Base-by-base conservation (phyloP, 2,888 invertebrate species). In the Phaedon cochleariae region DNA sequence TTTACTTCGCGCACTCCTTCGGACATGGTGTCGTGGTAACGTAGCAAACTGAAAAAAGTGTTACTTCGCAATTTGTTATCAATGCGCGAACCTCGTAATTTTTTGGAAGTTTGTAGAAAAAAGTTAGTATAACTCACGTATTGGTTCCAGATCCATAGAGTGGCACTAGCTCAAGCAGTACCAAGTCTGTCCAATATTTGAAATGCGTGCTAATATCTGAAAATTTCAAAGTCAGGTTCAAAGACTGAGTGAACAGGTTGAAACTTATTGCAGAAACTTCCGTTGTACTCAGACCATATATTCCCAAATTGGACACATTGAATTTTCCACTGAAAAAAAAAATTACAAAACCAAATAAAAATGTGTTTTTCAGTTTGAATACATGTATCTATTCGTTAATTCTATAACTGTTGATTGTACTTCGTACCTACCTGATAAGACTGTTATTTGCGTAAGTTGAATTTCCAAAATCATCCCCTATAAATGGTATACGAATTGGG, bases 321-420 rank as follows among this genome's bases (percentile, higher is more conserved):
- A 67, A 57, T n/a, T 41, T n/a, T 10, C 75, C 75, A 57, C 75
- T 75, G 46, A 69, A 73, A 73, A 34, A 29, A 17, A n/a, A n/a
- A n/a, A n/a, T n/a, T n/a, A 46, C 0, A 3, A 34, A n/a, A 26
- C 26, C 3, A 18, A 9, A 51, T n/a, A 45, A n/a, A n/a, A n/a
- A n/a, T n/a, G n/a, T n/a, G n/a, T n/a, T n/a, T n/a, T n/a, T n/a
- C n/a, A n/a, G n/a, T n/a, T n/a, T n/a, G n/a, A n/a, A n/a, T n/a
- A n/a, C n/a, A n/a, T n/a, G n/a, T n/a, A n/a, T n/a, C n/a, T n/a
- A n/a, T n/a, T n/a, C n/a, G n/a, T n/a, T n/a, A n/a, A n/a, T n/a
- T n/a, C n/a, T n/a, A n/a, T n/a, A n/a, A n/a, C n/a, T n/a, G n/a
- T n/a, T n/a, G n/a, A n/a, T n/a, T n/a, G n/a, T n/a, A n/a, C n/a